Evolutionary conservation across 2,113 vertebrate species (phyloP).

Genomic region (Seriola rivoliana): DNA sequence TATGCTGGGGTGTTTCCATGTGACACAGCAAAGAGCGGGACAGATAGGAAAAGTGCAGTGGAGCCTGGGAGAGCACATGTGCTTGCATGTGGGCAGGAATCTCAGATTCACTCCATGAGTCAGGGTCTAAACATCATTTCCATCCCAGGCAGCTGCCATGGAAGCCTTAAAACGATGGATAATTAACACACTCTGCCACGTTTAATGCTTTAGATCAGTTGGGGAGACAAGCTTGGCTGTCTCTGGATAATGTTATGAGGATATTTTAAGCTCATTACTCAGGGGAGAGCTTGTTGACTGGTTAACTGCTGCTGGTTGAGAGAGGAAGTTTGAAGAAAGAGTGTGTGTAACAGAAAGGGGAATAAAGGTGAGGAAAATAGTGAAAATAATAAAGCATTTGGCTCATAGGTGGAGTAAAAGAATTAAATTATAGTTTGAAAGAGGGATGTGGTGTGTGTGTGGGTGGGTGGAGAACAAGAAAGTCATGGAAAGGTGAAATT

Average conservation of each 20-base stretch:
- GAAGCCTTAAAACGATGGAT: constrained; percentile 58
- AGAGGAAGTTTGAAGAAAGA: constrained; percentile 12
- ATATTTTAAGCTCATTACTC: constrained; percentile 58
- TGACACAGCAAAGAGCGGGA: constrained; percentile 20
- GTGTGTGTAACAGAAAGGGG: not conserved
- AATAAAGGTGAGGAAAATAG: not conserved
- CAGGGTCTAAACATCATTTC: constrained; percentile 72
- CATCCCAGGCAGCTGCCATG: constrained; percentile 53
- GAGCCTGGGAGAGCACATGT: constrained; percentile 43
- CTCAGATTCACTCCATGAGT: constrained; percentile 67
- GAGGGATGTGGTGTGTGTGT: not conserved
- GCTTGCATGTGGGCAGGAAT: constrained; percentile 57
- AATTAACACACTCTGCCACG: constrained; percentile 55
- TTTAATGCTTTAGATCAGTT: constrained; percentile 40
- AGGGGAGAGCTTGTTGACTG: constrained; percentile 18
- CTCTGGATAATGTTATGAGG: constrained; percentile 39
- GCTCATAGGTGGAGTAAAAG: not conserved
- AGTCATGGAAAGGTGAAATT: not conserved
- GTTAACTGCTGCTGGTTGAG: constrained; percentile 39
- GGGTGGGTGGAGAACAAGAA: not conserved
- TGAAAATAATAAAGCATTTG: not conserved
- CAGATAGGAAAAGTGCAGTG: constrained; percentile 38
- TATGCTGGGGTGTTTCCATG: constrained; percentile 26
- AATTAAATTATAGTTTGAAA: not conserved
- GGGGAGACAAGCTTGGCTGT: constrained; percentile 30